Evolutionary conservation across 1,140 invertebrate species (phyloP).

Genomic region (Rhagoletis zephyria): DNA sequence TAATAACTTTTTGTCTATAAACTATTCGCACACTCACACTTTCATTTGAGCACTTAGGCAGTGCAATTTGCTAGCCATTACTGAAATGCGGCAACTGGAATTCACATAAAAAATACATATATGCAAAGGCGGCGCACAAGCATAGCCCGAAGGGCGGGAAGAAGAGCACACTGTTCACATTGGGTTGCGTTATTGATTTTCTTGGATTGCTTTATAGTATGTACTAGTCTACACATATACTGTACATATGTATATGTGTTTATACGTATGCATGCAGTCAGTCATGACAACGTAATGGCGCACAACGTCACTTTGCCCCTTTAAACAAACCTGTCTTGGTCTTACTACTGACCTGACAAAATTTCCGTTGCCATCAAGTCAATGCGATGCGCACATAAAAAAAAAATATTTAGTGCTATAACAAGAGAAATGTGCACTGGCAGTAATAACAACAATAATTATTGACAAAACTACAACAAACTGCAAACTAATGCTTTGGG

Average conservation of each 20-base stretch:
- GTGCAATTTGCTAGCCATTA: background rate
- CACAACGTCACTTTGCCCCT: background rate
- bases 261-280: too few species aligned
- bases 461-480: conserved; percentile 12
- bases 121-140: background rate
- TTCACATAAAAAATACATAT: background rate
- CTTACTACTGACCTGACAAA: background rate
- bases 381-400: background rate
- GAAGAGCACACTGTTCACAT: background rate
- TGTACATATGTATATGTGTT: too few species aligned
- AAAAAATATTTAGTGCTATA: background rate
- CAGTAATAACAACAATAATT: conserved; percentile 19
- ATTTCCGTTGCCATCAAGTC: background rate
- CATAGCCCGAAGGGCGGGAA: background rate
- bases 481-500: background rate
- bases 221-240: too few species aligned
- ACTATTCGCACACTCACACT: background rate
- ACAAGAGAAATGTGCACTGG: background rate
- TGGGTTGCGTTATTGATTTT: background rate
- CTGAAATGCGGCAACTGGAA: background rate
- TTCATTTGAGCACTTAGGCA: background rate
- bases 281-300: too few species aligned
- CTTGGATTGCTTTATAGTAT: background rate
- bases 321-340: background rate
- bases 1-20: background rate